Percentiles rank a stretch among this genome's conserved stretches.
Evolutionary conservation across 2,113 vertebrate genomes (phyloP).

Genomic region (Egretta garzetta): DNA sequence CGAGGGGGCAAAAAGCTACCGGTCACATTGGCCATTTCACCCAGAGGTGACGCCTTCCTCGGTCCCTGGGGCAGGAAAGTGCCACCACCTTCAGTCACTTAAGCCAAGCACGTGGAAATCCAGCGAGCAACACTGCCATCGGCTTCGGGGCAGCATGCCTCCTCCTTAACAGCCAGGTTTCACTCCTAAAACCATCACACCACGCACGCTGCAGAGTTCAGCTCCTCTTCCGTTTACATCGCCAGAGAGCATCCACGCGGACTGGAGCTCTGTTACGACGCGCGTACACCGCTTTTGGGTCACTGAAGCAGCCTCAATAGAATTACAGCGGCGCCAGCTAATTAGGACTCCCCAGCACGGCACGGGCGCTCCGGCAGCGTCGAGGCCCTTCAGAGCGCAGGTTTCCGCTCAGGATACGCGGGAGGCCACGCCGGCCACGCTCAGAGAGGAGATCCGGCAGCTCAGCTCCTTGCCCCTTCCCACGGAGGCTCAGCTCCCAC

Average conservation of each 20-base stretch:
- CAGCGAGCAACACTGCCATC: accelerated
- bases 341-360: neutral
- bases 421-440: accelerated
- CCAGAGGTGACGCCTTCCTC: accelerated
- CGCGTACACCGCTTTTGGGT: neutral
- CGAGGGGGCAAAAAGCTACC: accelerated
- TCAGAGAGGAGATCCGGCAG: neutral
- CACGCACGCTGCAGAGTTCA: accelerated
- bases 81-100: accelerated
- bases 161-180: neutral
- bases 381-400: accelerated
- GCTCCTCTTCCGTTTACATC: accelerated
- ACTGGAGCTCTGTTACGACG: accelerated
- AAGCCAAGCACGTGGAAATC: neutral
- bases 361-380: accelerated
- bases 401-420: neutral
- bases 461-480: neutral
- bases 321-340: accelerated
- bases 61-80: accelerated
- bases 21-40: accelerated
- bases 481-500: neutral
- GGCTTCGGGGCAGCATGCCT: neutral
- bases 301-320: accelerated
- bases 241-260: accelerated
- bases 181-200: accelerated